These are phyloP conservation scores for Trissolcus brochymenae DNA, from an alignment of 2,888 invertebrate genomes.

Conservation along the genomic window DNA sequence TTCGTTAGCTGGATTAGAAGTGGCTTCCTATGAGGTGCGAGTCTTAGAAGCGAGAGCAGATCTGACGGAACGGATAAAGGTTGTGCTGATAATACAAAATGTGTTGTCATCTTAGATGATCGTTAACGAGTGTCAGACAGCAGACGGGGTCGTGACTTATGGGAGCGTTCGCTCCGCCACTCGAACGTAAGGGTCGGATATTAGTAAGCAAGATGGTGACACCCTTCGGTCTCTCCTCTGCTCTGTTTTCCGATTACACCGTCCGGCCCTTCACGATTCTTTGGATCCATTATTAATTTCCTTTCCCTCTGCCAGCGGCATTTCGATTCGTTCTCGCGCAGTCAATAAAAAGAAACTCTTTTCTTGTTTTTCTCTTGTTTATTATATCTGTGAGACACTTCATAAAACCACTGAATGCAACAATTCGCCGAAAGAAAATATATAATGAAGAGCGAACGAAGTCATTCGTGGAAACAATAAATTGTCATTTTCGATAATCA, in stretches of 20 bases:
- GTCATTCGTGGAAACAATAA: no score
- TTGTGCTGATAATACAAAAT: constrained; percentile 37
- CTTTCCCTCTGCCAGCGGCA: constrained; percentile 11
- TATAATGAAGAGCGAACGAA: no score
- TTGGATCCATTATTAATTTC: constrained; percentile 43
- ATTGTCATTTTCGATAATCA: no score
- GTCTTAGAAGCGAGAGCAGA: neutral
- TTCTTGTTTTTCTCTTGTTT: no score
- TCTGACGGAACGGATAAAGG: constrained; percentile 22
- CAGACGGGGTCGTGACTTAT: constrained; percentile 37
- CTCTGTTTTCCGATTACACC: constrained; percentile 33
- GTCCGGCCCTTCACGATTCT: constrained; percentile 22
- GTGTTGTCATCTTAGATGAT: constrained; percentile 42
- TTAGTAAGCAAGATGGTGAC: constrained; percentile 39
- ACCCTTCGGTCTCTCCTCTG: constrained; percentile 2
- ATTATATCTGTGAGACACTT: no score
- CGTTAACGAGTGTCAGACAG: constrained; percentile 29
- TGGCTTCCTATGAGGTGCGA: neutral
- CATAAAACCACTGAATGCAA: no score
- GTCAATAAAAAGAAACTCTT: no score
- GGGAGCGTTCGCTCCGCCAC: constrained; percentile 19
- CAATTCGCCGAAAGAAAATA: no score
- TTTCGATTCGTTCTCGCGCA: no score
- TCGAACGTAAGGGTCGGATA: constrained; percentile 42
- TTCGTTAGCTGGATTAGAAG: neutral